Conservation (phyloP, 2,113 vertebrate species). For the Xiphophorus hellerii region DNA sequence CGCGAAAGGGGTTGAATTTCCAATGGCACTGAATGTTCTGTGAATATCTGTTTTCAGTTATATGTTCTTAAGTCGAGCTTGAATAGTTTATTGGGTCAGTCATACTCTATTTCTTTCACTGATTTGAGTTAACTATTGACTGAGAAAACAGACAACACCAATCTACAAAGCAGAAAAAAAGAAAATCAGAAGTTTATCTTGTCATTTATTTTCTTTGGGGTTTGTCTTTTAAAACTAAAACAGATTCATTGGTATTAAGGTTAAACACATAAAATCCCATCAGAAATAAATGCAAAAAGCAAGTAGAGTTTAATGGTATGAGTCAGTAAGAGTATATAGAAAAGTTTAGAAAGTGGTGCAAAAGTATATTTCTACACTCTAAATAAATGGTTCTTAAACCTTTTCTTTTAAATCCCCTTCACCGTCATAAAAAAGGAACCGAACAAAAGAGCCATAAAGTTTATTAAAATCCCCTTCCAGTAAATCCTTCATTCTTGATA, state of each 20-base stretch:
- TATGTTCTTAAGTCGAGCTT: slow-evolving; percentile 90
- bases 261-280: background rate
- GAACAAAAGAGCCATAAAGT: too few species aligned
- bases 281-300: slow-evolving; percentile 5
- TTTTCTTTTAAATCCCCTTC: too few species aligned
- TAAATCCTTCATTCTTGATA: too few species aligned
- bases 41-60: slow-evolving; percentile 77
- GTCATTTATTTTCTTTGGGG: background rate
- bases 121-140: slow-evolving; percentile 82
- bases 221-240: background rate
- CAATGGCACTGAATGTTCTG: background rate
- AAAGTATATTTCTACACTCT: background rate
- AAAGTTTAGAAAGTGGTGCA: background rate
- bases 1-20: background rate
- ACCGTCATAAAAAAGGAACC: too few species aligned
- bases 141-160: slow-evolving; percentile 33
- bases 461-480: too few species aligned
- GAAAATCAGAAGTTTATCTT: background rate
- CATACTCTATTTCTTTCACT: slow-evolving; percentile 83
- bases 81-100: slow-evolving; percentile 84
- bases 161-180: background rate
- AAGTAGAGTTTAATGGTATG: background rate
- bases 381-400: background rate
- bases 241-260: background rate
- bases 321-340: background rate